Evolutionary conservation across 1,140 invertebrate species (phyloP).

Genomic region (Maniola jurtina): DNA sequence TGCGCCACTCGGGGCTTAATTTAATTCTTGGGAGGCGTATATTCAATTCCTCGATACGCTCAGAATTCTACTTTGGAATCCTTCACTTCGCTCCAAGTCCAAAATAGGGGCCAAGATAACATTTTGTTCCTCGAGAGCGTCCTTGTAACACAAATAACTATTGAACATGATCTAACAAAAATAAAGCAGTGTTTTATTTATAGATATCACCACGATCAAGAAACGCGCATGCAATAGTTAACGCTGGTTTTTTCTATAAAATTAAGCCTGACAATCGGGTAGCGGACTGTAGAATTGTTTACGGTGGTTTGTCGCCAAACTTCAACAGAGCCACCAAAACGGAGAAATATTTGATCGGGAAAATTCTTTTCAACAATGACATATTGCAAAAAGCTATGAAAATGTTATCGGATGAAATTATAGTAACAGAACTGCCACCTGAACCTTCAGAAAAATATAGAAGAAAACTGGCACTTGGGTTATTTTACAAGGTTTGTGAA

Average conservation of each 20-base stretch:
- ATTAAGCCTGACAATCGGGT: constrained; percentile 32
- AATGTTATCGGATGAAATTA: constrained; percentile 78
- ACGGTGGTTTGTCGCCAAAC: constrained; percentile 83
- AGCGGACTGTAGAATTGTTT: constrained; percentile 60
- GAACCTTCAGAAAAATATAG: constrained; percentile 81
- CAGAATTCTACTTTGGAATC: too few relatives aligned
- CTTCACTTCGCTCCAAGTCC: too few relatives aligned
- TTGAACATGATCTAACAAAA: too few relatives aligned
- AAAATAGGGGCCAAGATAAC: too few relatives aligned
- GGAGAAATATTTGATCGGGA: constrained; percentile 77
- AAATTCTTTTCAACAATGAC: constrained; percentile 71
- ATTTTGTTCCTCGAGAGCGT: too few relatives aligned
- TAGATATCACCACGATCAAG: constrained; percentile 44
- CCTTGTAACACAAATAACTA: too few relatives aligned
- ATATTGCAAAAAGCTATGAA: constrained; percentile 75
- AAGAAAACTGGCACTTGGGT: constrained; percentile 75
- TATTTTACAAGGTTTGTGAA: constrained; percentile 81
- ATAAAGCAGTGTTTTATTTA: constrained; percentile 12
- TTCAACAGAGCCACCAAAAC: constrained; percentile 81
- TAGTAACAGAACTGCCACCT: constrained; percentile 78
- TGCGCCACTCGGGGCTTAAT: too few relatives aligned
- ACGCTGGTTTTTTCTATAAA: constrained; percentile 52
- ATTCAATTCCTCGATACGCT: too few relatives aligned
- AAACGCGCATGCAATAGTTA: constrained; percentile 45
- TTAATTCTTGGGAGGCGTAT: too few relatives aligned